A percentile compares a stretch with the other conserved stretches of the same genome.
phyloP scores from a whole-genome alignment of 2,797 vertebrate species.

The Melopsittacus undulatus region DNA sequence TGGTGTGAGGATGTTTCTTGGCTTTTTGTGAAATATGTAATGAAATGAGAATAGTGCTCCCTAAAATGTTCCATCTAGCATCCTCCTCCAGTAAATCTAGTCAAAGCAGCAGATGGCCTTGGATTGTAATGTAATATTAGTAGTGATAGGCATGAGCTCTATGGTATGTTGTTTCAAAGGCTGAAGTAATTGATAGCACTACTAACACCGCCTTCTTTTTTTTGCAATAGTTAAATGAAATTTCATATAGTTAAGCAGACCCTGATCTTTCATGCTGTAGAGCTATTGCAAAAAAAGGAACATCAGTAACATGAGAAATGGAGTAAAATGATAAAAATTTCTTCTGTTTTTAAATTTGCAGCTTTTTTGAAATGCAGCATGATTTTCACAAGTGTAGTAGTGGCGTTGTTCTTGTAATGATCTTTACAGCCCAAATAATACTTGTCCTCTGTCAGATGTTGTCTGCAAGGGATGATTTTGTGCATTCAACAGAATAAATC shows the following conservation, averaged over 20 bases:
- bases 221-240: not conserved
- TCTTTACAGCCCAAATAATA: not conserved
- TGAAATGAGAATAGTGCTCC: not conserved
- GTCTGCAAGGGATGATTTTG: not conserved
- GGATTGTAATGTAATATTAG: not conserved
- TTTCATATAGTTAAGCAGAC: not conserved
- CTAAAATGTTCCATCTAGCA: accelerated
- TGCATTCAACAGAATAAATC: not conserved
- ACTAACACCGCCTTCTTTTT: not conserved
- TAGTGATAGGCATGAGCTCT: not conserved
- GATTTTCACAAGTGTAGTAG: not conserved
- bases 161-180: not conserved
- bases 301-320: not conserved
- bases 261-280: not conserved
- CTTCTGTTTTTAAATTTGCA: not conserved
- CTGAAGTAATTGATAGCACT: not conserved
- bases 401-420: not conserved
- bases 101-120: not conserved
- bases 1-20: not conserved
- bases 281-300: not conserved
- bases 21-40: not conserved
- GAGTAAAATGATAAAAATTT: not conserved
- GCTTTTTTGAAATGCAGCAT: not conserved
- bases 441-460: not conserved
- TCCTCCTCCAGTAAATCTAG: not conserved